Evolutionary conservation across 2,113 vertebrate species (phyloP), one percentile per base, ranked within the genome.

Genomic region (Bubo blakistoni): DNA sequence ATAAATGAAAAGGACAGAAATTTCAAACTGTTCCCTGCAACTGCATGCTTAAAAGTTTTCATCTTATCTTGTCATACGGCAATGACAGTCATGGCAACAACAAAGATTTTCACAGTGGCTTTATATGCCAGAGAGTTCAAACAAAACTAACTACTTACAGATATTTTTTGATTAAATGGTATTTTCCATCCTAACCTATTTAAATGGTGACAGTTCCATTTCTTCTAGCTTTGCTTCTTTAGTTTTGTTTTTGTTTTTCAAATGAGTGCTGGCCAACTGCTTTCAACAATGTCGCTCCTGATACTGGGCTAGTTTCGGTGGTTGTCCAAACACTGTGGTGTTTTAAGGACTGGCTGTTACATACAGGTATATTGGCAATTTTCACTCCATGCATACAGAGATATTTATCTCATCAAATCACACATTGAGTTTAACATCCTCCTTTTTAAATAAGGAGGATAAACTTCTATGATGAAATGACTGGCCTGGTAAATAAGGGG

Each of bases 1-100:
- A 73, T 97, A 89, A 91, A 94, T 90, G 81, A 83, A 92, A 97
- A 81, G 55, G 71, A 92, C 71, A 88, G 88, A 88, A 83, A 94
- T 55, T 93, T 93, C 66, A 82, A 74, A 77, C 42, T 62, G 40
- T 38, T 96, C 40, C 65, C 54, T 86, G 62, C 32, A 70, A 86
- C 27, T n/a, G 11, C 1, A 0, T 73, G 12, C 67, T 90, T 77
- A 51, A 51, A 96, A 96, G 51, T 94, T 89, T 96, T 88, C 21
- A 16, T 78, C 47, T 91, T 66, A 42, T 27, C 54, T 90, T 67
- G 21, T 88, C 72, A 20, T 44, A 44, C 46, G 61, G 47, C 30
- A 57, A 18, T 69, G 73, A 65, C 57, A 79, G 72, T 62, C 34
- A 34, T 42, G 54, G 54, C 49, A 79, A 70, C 15, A 72, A 25